A percentile compares a stretch with the other conserved stretches of the same genome.
These are phyloP conservation scores for Cephus runcator DNA, from an alignment of 2,888 invertebrate species.

Conservation along the genomic window DNA sequence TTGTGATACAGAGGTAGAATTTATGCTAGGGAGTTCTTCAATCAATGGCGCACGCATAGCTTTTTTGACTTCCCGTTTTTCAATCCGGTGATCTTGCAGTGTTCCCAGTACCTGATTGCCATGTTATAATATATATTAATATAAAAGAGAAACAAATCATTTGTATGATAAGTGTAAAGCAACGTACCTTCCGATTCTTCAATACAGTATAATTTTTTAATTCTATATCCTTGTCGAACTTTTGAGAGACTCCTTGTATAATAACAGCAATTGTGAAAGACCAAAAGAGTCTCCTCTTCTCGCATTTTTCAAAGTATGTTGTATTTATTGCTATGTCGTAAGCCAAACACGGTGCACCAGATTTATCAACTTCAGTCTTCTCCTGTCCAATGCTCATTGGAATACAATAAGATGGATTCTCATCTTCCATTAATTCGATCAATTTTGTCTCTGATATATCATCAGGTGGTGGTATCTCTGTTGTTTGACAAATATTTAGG, in stretches of 20 bases:
- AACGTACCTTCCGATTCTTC: slow-evolving; percentile 73
- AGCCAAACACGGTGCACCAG: slow-evolving; percentile 77
- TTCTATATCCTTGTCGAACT: slow-evolving; percentile 78
- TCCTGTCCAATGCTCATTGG: slow-evolving; percentile 93
- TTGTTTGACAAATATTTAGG: slow-evolving; percentile 86
- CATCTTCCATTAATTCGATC: slow-evolving; percentile 67
- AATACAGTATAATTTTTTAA: slow-evolving; percentile 75
- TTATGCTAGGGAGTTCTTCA: slow-evolving; percentile 68
- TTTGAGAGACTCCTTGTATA: slow-evolving; percentile 82
- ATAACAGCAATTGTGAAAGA: slow-evolving; percentile 84
- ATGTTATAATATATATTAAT: neutral
- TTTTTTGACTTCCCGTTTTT: slow-evolving; percentile 74
- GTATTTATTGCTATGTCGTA: slow-evolving; percentile 89
- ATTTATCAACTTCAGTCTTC: slow-evolving; percentile 81
- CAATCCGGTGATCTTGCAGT: slow-evolving; percentile 79
- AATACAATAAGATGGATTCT: slow-evolving; percentile 78
- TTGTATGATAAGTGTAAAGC: neutral
- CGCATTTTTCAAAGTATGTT: slow-evolving; percentile 80
- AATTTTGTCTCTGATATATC: slow-evolving; percentile 70
- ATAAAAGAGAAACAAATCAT: slow-evolving; percentile 5
- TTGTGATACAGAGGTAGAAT: neutral
- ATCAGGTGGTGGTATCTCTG: slow-evolving; percentile 78
- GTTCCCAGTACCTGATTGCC: slow-evolving; percentile 72
- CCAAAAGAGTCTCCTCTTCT: slow-evolving; percentile 76
- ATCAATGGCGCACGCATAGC: slow-evolving; percentile 68